Percentiles rank a stretch among this genome's conserved stretches.
Evolutionary conservation across 2,113 vertebrate species (phyloP).

Genomic region (Coracopsis vasa): DNA sequence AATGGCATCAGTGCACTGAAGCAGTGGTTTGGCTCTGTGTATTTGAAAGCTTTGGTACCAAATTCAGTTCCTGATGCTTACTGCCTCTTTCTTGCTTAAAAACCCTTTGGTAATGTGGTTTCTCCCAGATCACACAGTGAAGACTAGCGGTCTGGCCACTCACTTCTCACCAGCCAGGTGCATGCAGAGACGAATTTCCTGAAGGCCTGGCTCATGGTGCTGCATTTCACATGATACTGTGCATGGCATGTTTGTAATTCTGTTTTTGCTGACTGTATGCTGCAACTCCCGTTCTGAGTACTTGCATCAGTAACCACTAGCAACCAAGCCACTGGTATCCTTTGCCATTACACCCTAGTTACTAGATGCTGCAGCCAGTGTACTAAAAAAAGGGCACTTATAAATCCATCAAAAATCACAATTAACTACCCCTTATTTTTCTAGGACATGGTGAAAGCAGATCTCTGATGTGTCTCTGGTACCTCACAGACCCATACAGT

Average conservation of each 20-base stretch:
- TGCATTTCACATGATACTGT: neutral
- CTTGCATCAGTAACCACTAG: conserved; percentile 24
- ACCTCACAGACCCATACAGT: neutral
- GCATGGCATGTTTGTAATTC: neutral
- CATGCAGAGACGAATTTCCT: neutral
- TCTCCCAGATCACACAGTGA: neutral
- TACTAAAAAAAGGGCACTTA: neutral
- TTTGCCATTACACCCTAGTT: neutral
- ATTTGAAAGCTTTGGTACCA: neutral
- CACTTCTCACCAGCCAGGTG: neutral
- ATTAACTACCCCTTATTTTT: neutral
- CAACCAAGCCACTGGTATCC: conserved; percentile 37
- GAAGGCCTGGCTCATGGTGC: neutral
- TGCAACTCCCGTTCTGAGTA: neutral
- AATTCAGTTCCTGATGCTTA: neutral
- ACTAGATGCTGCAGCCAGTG: neutral
- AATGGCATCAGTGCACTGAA: neutral
- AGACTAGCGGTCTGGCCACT: neutral
- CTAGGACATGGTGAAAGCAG: neutral
- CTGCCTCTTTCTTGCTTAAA: neutral
- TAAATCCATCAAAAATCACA: neutral
- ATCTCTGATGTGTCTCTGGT: neutral
- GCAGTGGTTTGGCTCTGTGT: neutral
- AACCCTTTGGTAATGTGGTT: neutral
- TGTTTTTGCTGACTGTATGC: neutral